phyloP scores from a whole-genome alignment of 2,888 invertebrate species.

The Dysmachus trigonus region DNA sequence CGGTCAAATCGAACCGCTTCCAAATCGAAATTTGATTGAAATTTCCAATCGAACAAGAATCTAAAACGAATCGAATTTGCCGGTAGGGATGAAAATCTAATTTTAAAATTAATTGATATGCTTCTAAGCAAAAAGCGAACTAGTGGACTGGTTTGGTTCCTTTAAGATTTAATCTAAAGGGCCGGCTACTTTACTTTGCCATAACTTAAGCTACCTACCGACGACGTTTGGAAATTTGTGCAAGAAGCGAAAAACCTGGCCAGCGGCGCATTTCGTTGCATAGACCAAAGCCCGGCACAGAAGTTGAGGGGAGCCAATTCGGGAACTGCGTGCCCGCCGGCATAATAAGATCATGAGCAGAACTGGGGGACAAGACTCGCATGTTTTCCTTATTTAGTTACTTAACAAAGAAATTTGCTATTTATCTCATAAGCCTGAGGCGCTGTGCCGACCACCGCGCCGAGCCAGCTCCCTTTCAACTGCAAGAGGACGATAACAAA shows the following conservation, averaged over 20 bases:
- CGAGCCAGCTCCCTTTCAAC: slow-evolving; percentile 3
- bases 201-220: background rate
- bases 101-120: background rate
- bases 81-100: background rate
- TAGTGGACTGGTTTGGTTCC: background rate
- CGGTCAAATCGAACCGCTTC: background rate
- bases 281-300: background rate
- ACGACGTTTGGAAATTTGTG: background rate
- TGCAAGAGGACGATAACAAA: slow-evolving; percentile 32
- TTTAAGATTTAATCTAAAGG: background rate
- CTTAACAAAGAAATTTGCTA: slow-evolving; percentile 16
- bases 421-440: slow-evolving; percentile 26
- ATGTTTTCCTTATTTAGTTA: slow-evolving; percentile 32
- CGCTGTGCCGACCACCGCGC: slow-evolving; percentile 2
- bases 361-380: background rate
- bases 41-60: background rate
- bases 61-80: background rate
- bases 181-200: background rate
- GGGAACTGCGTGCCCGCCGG: background rate
- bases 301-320: background rate
- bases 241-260: background rate
- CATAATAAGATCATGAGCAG: slow-evolving; percentile 26
- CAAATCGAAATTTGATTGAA: background rate
- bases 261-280: background rate
- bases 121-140: background rate